A percentile compares a stretch with the other conserved stretches of the same genome.
Conservation (phyloP, 2,113 vertebrate genomes). For the Uropsilus gracilis region DNA sequence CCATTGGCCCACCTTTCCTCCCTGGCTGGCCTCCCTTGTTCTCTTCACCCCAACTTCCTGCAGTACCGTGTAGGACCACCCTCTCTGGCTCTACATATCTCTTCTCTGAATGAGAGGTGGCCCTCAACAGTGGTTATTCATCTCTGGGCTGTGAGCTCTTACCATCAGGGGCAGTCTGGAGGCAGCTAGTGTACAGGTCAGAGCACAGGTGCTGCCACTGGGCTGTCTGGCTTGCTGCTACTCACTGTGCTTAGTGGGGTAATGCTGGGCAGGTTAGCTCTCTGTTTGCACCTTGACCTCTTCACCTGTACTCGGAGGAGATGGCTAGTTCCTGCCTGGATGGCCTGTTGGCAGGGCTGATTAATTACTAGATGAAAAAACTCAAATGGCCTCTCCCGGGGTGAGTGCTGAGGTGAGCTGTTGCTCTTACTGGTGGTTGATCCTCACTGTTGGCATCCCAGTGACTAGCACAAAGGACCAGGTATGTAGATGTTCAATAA, state of each 20-base stretch:
- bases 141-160: background rate
- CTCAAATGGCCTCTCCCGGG: background rate
- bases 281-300: background rate
- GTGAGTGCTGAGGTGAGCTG: background rate
- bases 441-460: background rate
- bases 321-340: too few relatives aligned
- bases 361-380: background rate
- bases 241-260: background rate
- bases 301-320: background rate
- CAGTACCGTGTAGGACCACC: background rate
- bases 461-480: background rate
- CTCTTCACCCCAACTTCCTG: background rate
- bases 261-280: background rate
- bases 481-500: rapidly evolving
- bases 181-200: background rate
- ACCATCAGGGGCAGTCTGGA: background rate
- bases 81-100: rapidly evolving
- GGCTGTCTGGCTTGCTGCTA: background rate
- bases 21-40: background rate
- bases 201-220: background rate
- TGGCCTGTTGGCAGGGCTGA: background rate
- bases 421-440: rapidly evolving
- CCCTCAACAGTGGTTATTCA: background rate
- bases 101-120: too few relatives aligned
- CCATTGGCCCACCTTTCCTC: background rate